phyloP scores from a whole-genome alignment of 2,797 vertebrate genomes.

The Taeniopygia guttata region DNA sequence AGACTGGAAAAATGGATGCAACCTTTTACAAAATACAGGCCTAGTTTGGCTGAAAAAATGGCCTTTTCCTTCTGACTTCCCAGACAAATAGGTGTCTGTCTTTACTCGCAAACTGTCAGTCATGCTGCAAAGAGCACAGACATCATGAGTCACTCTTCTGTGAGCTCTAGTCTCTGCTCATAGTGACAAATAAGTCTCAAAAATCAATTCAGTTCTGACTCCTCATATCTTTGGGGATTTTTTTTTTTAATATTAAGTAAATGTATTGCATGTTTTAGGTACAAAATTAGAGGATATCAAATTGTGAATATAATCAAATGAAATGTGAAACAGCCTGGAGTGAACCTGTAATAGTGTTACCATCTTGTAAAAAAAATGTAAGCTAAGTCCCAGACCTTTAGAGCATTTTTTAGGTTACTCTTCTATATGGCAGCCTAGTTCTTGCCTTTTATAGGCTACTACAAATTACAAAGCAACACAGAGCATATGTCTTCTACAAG shows the following conservation, averaged over 20 bases:
- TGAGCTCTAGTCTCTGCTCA: constrained; percentile 64
- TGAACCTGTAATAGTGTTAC: neutral
- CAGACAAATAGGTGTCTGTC: constrained; percentile 4
- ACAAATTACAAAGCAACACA: neutral
- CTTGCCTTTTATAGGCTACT: neutral
- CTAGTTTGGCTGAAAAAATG: neutral
- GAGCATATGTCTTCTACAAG: neutral
- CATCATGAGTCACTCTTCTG: constrained; percentile 49
- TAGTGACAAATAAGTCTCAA: constrained; percentile 59
- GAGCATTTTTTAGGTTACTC: neutral
- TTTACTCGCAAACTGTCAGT: constrained; percentile 50
- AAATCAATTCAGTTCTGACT: constrained; percentile 63
- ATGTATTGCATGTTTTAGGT: neutral
- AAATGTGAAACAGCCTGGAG: neutral
- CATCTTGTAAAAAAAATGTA: neutral
- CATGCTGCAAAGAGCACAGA: constrained; percentile 50
- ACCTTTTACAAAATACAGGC: neutral
- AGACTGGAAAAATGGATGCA: neutral
- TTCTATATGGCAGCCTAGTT: neutral
- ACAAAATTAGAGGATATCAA: neutral
- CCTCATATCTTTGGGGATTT: neutral
- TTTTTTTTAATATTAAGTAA: neutral
- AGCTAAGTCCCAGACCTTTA: neutral
- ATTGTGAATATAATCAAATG: neutral
- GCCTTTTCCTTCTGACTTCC: neutral